These are phyloP conservation scores for Trachymyrmex septentrionalis DNA, from an alignment of 1,140 invertebrate species.

Conservation along the genomic window DNA sequence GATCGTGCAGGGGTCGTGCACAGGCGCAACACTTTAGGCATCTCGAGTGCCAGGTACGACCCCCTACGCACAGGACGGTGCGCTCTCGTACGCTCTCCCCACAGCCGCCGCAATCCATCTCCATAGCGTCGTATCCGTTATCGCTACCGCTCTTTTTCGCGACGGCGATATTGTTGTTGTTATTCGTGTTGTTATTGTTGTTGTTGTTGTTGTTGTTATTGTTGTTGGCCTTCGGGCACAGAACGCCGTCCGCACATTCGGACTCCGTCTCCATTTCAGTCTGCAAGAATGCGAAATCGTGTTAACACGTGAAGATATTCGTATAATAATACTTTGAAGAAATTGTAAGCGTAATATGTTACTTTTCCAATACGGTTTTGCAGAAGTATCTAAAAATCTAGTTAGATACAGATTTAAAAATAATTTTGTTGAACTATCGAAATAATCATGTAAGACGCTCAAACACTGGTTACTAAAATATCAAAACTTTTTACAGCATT, in stretches of 20 bases:
- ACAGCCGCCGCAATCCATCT: slow-evolving; percentile 86
- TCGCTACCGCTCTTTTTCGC: slow-evolving; percentile 53
- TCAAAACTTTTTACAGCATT: too few relatives aligned
- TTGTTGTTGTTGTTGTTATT: slow-evolving; percentile 69
- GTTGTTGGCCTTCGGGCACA: slow-evolving; percentile 73
- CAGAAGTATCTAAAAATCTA: too few relatives aligned
- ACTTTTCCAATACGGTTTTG: not conserved
- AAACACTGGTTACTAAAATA: too few relatives aligned
- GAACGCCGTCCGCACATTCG: slow-evolving; percentile 66
- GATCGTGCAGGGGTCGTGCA: slow-evolving; percentile 83
- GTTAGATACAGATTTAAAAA: too few relatives aligned
- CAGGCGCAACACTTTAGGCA: slow-evolving; percentile 85
- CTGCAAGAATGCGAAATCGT: slow-evolving; percentile 62
- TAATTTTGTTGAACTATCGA: too few relatives aligned
- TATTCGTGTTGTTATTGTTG: slow-evolving; percentile 68
- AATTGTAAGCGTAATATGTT: not conserved
- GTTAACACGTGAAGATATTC: not conserved
- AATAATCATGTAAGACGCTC: too few relatives aligned
- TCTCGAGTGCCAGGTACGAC: slow-evolving; percentile 85
- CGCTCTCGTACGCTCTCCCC: slow-evolving; percentile 84
- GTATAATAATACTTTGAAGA: not conserved
- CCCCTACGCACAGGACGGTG: slow-evolving; percentile 84
- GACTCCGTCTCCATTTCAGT: slow-evolving; percentile 77
- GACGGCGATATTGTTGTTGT: slow-evolving; percentile 46
- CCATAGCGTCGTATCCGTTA: slow-evolving; percentile 74